Evolutionary conservation across 2,888 invertebrate species (phyloP).

Genomic region (Drosophila nigritarsus): DNA sequence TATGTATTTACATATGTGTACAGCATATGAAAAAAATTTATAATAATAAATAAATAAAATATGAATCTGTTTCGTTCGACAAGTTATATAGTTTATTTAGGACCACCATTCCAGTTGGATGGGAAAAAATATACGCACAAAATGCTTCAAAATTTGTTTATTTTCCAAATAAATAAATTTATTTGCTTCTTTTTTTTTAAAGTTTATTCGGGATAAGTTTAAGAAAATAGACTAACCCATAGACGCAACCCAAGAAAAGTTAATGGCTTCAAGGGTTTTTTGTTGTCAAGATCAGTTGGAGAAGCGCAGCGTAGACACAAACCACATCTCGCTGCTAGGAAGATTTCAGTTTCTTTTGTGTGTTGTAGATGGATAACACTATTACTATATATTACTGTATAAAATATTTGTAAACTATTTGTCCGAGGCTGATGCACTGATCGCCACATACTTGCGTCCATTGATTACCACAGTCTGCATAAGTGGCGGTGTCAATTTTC

Average conservation of each 20-base stretch:
- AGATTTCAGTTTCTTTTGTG: not conserved
- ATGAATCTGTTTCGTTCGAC: not conserved
- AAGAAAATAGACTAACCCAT: not conserved
- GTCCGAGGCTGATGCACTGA: slow-evolving; percentile 49
- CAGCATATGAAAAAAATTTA: not conserved
- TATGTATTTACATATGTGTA: not conserved
- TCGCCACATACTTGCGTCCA: slow-evolving; percentile 58
- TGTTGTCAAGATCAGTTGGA: not conserved
- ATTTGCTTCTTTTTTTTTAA: no score
- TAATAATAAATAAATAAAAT: not conserved
- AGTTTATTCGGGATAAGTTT: no score
- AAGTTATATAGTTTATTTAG: no score
- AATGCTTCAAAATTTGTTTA: no score
- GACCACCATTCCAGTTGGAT: no score
- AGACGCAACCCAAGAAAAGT: not conserved
- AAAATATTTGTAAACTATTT: not conserved
- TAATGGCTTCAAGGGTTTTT: not conserved
- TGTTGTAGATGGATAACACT: not conserved
- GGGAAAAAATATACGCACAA: no score
- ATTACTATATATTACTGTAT: not conserved
- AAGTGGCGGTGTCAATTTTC: slow-evolving; percentile 48
- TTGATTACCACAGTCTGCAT: slow-evolving; percentile 60
- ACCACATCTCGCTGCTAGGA: not conserved
- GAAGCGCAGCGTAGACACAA: not conserved
- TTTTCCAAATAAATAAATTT: not conserved